These are phyloP conservation scores for Semnornis frantzii DNA, from an alignment of 2,113 vertebrate species.

Conservation along the genomic window DNA sequence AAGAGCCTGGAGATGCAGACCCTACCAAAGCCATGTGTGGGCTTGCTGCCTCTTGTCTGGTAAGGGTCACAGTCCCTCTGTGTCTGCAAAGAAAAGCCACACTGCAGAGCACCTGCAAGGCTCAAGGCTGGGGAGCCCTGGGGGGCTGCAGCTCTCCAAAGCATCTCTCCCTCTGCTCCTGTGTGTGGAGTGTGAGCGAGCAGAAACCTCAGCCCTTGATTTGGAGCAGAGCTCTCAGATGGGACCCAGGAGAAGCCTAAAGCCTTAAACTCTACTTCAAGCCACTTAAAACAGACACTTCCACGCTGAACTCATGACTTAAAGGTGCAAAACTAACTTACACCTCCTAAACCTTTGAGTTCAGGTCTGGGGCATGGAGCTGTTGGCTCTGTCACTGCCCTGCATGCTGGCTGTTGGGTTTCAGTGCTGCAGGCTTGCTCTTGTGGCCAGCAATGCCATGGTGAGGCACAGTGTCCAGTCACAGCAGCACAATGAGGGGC, in stretches of 20 bases:
- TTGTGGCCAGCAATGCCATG: background rate
- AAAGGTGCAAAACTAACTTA: background rate
- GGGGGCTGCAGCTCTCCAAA: accelerated
- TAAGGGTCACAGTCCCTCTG: background rate
- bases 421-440: background rate
- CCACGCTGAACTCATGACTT: accelerated
- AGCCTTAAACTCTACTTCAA: background rate
- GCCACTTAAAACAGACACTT: accelerated
- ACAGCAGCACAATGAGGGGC: background rate
- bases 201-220: background rate
- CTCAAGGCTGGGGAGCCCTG: accelerated
- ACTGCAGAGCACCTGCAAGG: accelerated
- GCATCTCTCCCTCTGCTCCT: background rate
- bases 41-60: background rate
- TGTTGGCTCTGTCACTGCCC: background rate
- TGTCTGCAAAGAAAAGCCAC: background rate
- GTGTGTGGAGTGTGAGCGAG: background rate
- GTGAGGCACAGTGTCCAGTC: too few relatives aligned
- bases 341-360: accelerated
- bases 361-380: accelerated
- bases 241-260: background rate
- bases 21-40: accelerated
- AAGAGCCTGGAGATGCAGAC: accelerated
- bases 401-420: accelerated
- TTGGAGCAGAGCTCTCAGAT: background rate